Percentiles rank a stretch among this genome's conserved stretches.
Evolutionary conservation across 2,113 vertebrate species (phyloP).

Genomic region (Apodemus speciosus): DNA sequence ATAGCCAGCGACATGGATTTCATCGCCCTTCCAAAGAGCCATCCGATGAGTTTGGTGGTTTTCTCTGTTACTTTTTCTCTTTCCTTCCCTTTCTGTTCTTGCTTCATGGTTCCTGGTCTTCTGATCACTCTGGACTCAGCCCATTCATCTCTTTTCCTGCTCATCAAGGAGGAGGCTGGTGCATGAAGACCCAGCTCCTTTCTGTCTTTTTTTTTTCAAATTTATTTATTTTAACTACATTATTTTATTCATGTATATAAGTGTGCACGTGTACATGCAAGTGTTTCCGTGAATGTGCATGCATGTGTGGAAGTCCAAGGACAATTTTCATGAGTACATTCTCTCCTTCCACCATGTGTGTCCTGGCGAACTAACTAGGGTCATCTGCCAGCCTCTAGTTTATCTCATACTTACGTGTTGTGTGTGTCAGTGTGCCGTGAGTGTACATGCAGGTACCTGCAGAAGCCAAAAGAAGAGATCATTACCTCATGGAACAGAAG

Average conservation of each 20-base stretch:
- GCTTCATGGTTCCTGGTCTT: neutral
- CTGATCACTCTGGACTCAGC: fast-evolving
- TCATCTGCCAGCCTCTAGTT: neutral
- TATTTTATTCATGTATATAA: neutral
- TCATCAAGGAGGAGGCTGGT: neutral
- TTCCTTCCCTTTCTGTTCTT: neutral
- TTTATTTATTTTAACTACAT: neutral
- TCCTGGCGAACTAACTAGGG: neutral
- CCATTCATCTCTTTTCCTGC: neutral
- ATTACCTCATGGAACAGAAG: neutral
- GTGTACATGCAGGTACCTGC: neutral
- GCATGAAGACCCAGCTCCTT: neutral
- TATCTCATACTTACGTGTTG: neutral
- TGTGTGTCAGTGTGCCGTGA: neutral
- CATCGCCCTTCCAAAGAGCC: neutral
- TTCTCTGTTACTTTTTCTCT: neutral
- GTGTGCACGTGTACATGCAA: neutral
- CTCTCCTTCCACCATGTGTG: neutral
- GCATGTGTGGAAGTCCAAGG: neutral
- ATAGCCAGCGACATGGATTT: neutral
- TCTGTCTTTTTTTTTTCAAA: neutral
- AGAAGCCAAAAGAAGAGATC: neutral
- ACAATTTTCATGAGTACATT: neutral
- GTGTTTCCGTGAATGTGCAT: neutral
- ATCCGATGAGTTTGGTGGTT: neutral